phyloP scores from a whole-genome alignment of 2,797 vertebrate genomes.

The Tokudaia muenninki region DNA sequence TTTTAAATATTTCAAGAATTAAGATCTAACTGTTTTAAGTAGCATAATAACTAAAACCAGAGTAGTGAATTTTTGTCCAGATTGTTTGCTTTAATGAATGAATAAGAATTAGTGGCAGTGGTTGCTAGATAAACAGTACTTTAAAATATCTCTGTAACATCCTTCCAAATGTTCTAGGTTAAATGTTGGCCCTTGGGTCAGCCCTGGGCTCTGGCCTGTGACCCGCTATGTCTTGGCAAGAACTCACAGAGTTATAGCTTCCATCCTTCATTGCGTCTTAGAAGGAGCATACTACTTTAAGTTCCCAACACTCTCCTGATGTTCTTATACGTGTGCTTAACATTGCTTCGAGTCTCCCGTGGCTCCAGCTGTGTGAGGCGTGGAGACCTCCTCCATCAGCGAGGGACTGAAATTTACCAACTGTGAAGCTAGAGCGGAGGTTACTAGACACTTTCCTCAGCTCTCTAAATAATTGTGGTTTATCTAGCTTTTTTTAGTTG shows the following conservation, averaged over 20 bases:
- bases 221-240: neutral
- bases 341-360: neutral
- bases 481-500: neutral
- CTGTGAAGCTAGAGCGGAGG: conserved; percentile 32
- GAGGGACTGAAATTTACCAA: neutral
- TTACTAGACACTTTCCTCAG: neutral
- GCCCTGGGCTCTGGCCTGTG: neutral
- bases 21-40: conserved; percentile 23
- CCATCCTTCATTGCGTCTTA: neutral
- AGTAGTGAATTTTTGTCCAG: conserved; percentile 5
- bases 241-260: neutral
- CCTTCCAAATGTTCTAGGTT: conserved; percentile 36
- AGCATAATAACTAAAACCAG: neutral
- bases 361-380: neutral
- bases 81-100: conserved; percentile 26
- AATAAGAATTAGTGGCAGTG: neutral
- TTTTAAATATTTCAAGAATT: conserved; percentile 39
- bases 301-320: neutral
- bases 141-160: neutral
- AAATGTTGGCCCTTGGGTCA: neutral
- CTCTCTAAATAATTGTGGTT: neutral
- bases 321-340: neutral
- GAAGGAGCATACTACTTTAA: neutral
- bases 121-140: conserved; percentile 19
- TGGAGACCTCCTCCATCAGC: neutral